These are phyloP conservation scores for Pachymerium ferrugineum DNA, from an alignment of 2,888 invertebrate species.

Conservation along the genomic window DNA sequence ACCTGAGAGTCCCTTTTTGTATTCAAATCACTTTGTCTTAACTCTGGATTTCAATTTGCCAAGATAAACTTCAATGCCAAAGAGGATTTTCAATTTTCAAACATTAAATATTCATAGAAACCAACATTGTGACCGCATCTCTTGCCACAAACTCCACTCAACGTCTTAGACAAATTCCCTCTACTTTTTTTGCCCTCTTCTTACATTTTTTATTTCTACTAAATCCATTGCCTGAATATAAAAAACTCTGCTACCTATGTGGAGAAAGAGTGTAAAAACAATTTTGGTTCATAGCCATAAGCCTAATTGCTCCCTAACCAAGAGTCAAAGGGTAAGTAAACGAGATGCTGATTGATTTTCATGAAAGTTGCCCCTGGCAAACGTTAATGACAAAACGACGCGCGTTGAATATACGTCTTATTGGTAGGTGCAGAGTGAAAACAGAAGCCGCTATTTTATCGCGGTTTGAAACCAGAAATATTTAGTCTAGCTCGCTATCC, in stretches of 20 bases:
- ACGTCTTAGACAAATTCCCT: background rate
- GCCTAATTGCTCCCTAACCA: slow-evolving; percentile 22
- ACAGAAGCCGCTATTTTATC: too few species aligned
- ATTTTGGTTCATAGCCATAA: slow-evolving; percentile 1
- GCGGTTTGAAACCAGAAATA: too few species aligned
- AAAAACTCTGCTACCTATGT: too few species aligned
- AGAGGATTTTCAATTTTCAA: background rate
- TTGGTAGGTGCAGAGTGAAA: too few species aligned
- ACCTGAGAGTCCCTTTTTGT: background rate
- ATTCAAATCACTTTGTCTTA: slow-evolving; percentile 4
- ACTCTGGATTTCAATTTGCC: slow-evolving; percentile 5
- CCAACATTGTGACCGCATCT: slow-evolving; percentile 1
- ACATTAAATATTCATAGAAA: slow-evolving; percentile 1
- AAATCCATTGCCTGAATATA: too few species aligned
- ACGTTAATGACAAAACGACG: slow-evolving; percentile 8
- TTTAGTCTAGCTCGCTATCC: too few species aligned
- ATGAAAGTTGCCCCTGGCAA: background rate
- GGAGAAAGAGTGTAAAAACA: background rate
- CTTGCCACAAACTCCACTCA: background rate
- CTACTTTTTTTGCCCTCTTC: background rate
- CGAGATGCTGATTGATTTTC: slow-evolving; percentile 24
- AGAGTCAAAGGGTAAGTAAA: slow-evolving; percentile 20
- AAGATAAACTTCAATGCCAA: background rate
- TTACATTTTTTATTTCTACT: too few species aligned
- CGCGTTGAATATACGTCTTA: background rate